Evolutionary conservation across 2,113 vertebrate species (phyloP), one percentile per base, ranked within the genome.

Genomic region (Anarhynchus alexandrinus): DNA sequence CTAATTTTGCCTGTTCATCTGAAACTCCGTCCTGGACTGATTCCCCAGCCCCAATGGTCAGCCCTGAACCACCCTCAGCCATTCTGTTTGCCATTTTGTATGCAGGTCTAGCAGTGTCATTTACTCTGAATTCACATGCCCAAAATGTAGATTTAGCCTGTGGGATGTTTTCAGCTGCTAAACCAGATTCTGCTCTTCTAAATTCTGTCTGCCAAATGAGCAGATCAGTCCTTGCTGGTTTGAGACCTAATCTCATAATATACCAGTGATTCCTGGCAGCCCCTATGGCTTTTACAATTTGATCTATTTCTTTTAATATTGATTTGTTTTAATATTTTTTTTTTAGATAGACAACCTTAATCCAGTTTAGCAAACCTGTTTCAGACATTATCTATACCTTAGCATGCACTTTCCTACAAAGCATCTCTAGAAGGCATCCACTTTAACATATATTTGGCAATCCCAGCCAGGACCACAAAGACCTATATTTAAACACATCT

Each of bases 91-190:
- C 11, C 32, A 29, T 86, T 82, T 86, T 36, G 14, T 52, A 5
- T 1, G 0, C 4, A 4, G 4, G 3, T 45, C 27, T 71, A 16
- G 8, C n/a, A 62, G 16, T 3, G 1, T 22, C 12, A 27, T 67
- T 88, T 85, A 11, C n/a, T 82, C n/a, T 67, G 42, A 93, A 90
- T 18, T 4, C 34, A 52, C 12, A 20, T 5, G 45, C 2, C 10
- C 12, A 70, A 74, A 47, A 58, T 11, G 3, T 36, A 45, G 38
- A 38, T 79, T 65, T 79, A 71, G 22, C 12, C 10, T 51, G 12
- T n/a, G 6, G 13, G 10, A 14, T 66, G 3, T 82, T 66, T 70
- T 78, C 61, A 85, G 16, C 5, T 79, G 14, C 29, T 69, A 66
- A 93, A 70, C 9, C 8, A 38, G 69, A 36, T 73, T 69, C 40